Evolutionary conservation across 2,888 invertebrate genomes (phyloP), one percentile per base, ranked within the genome.

Genomic region (Phania funesta): DNA sequence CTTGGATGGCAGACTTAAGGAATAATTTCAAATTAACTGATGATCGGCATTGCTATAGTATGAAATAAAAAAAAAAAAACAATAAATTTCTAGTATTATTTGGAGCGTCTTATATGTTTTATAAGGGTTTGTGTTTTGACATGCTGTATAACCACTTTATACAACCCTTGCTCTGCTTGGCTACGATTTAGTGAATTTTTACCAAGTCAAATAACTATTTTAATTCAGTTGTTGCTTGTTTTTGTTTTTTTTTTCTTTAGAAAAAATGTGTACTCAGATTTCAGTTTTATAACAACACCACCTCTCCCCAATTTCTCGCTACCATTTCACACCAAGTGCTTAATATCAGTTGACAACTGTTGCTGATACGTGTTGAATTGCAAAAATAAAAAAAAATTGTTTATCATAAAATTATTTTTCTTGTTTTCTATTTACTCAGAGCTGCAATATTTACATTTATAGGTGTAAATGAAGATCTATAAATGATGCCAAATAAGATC

Each of bases 161-260:
- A 50, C 16, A 62, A 29, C 16, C 50, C 41, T 64, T 44, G n/a
- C 32, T 38, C 9, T 54, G 46, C 48, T 48, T 77, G 54, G 52
- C n/a, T 82, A 46, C 82, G 44, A 78, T 38, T 64, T 56, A 78
- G 35, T 78, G 65, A 78, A 46, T 77, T 60, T 74, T 60, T 48
- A 41, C 64, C 64, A 82, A 70, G 65, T 74, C 22, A 24, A 58
- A 52, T 32, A 71, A 20, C 24, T 20, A 29, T 20, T 54, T 29
- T 60, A 24, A 20, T 38, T 60, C 8, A 26, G 38, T 26, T 16
- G 41, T n/a, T 67, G 1, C 2, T 22, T 50, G 1, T 41, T 41
- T 13, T 9, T 41, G 4, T 26, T 56, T 48, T 48, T 41, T 48
- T 54, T 70, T n/a, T 48, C 38, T 48, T 78, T 78, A n/a, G n/a